Percentiles rank a stretch among this genome's conserved stretches.
phyloP scores from a whole-genome alignment of 2,888 invertebrate species.

The Branchellion lobata region DNA sequence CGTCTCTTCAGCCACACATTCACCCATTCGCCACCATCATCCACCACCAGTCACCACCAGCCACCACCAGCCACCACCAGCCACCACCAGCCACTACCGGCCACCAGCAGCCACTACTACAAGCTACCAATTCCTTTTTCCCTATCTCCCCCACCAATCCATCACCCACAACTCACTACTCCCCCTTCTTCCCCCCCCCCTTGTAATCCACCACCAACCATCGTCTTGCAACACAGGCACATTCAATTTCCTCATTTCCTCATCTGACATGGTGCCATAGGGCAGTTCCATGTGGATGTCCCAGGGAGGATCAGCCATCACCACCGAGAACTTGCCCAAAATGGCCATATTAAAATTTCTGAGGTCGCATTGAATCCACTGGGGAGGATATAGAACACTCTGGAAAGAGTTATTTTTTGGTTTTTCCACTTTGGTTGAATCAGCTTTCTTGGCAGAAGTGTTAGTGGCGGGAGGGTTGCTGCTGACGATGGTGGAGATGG shows the following conservation, averaged over 20 bases:
- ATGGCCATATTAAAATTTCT: constrained; percentile 86
- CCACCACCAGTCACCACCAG: too few relatives aligned
- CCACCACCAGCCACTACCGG: too few relatives aligned
- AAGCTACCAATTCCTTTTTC: too few relatives aligned
- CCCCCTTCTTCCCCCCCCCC: too few relatives aligned
- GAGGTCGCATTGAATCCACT: constrained; percentile 96
- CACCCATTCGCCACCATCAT: too few relatives aligned
- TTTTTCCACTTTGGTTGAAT: neutral
- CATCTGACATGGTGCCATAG: constrained; percentile 97
- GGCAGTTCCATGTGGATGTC: constrained; percentile 99
- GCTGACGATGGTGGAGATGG: constrained; percentile 48
- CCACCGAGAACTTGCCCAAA: constrained; percentile 91
- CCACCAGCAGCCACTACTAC: too few relatives aligned
- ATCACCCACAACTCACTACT: too few relatives aligned
- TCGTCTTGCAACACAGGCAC: constrained; percentile 92
- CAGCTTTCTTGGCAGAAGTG: neutral
- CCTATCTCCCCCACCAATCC: too few relatives aligned
- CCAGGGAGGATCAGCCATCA: constrained; percentile 99
- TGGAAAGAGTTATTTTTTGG: constrained; percentile 50
- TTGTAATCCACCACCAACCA: constrained; percentile 64
- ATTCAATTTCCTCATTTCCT: constrained; percentile 92
- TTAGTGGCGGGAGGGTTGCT: neutral
- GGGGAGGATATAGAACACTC: constrained; percentile 59
- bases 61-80: too few relatives aligned
- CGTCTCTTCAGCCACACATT: too few relatives aligned